Base-by-base conservation (phyloP, 2,888 invertebrate genomes). In the Unio pictorum region DNA sequence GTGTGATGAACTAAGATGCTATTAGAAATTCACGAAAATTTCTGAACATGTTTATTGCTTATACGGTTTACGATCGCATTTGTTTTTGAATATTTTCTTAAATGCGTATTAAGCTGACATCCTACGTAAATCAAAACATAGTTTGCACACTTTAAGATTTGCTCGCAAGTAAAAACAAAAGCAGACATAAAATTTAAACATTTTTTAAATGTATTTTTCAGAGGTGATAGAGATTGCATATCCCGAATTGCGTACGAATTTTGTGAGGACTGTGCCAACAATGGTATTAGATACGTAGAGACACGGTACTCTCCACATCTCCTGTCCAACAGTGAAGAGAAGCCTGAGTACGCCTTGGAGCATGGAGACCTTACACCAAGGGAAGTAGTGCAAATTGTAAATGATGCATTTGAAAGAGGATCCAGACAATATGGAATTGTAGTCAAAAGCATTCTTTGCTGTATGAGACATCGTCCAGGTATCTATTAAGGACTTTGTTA, bases 191-290 rank as follows among this genome's bases (percentile, higher is more conserved):
- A 18, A 18, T 0, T 17, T 7, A 26, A 26, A 61, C 1, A 26
- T 23, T 28, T 20, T 61, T 45, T 58, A 23, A 23, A 57, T 65
- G 34, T 63, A 8, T 61, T 34, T 68, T 73, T 15, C 72, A 87
- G 87, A 1, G 92, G 92, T 20, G 92, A 92, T 80, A 71, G 88
- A 58, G 85, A 87, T 23, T 92, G 92, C 0, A 87, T 92, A 15
- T 91, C 91, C 73, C 84, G 92, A 54, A 85, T 92, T 20, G 91
- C 92, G 0, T 92, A 91, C 72, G 93, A 93, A 82, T 90, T 92
- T 75, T 91, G 91, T 71, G 92, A 92, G 80, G 92, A 92, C 82
- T 89, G 91, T 73, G 88, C 91, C 4, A 80, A 81, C 7, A 83
- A 91, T 63, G 91, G 91, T 5, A 91, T 92, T 2, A 77, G 89